phyloP scores from a whole-genome alignment of 2,113 vertebrate species.

The Carassius carassius region DNA sequence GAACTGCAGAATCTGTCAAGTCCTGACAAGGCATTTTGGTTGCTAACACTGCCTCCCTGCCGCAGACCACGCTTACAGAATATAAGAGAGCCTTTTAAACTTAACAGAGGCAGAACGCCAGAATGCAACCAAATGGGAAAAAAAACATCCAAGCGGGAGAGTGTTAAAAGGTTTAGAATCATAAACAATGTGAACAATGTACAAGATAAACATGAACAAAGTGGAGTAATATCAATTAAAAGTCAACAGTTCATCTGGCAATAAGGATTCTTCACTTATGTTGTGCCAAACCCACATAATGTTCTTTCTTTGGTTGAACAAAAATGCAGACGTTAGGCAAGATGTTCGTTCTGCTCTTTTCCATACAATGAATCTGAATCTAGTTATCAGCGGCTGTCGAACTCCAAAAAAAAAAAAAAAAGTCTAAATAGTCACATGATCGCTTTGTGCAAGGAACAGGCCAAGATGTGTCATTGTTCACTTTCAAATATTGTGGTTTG shows the following conservation, averaged over 20 bases:
- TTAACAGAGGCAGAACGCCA: neutral
- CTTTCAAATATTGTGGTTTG: neutral
- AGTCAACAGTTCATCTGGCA: neutral
- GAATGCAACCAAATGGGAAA: neutral
- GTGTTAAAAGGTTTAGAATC: neutral
- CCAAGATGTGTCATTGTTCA: neutral
- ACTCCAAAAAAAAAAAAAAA: neutral
- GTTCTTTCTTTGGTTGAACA: neutral
- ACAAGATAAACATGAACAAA: neutral
- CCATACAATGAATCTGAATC: neutral
- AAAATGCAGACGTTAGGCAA: neutral
- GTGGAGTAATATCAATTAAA: neutral
- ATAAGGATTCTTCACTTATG: neutral
- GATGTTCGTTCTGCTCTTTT: neutral
- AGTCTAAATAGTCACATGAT: neutral
- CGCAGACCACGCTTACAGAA: constrained; percentile 48
- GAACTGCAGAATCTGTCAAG: constrained; percentile 53
- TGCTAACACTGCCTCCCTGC: constrained; percentile 43
- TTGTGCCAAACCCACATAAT: neutral
- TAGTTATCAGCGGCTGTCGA: neutral
- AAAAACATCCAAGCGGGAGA: neutral
- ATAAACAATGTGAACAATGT: neutral
- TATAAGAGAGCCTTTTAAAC: constrained; percentile 27
- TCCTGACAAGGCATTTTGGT: constrained; percentile 52
- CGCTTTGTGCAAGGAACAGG: neutral